Evolutionary conservation across 2,888 invertebrate genomes (phyloP).

Genomic region (Lasioglossum villosulum): DNA sequence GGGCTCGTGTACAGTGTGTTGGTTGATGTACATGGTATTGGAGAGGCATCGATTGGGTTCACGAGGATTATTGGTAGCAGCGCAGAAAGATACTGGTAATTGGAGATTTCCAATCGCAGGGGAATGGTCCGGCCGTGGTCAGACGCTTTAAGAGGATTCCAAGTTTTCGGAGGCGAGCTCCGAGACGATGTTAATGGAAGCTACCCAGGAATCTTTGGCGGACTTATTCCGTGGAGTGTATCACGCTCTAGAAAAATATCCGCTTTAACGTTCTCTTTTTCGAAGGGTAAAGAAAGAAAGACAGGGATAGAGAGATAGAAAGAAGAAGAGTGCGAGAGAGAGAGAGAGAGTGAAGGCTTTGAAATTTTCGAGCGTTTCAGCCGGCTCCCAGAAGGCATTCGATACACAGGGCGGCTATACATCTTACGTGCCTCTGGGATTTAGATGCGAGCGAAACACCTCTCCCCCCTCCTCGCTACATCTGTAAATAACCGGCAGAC

Average conservation of each 20-base stretch:
- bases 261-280: constrained; percentile 27
- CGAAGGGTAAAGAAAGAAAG: neutral
- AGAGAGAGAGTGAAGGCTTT: constrained; percentile 5
- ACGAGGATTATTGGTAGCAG: constrained; percentile 16
- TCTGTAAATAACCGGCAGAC: constrained; percentile 36
- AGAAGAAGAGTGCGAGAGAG: neutral
- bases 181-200: neutral
- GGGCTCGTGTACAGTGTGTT: neutral
- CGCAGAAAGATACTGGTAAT: constrained; percentile 32
- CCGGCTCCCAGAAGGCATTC: constrained; percentile 1
- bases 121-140: neutral
- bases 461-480: neutral
- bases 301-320: neutral
- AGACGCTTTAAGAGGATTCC: neutral
- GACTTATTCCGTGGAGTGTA: constrained; percentile 9
- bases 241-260: constrained; percentile 26
- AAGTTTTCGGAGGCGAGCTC: neutral
- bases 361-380: constrained; percentile 41
- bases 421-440: constrained; percentile 17
- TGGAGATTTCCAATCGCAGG: constrained; percentile 25
- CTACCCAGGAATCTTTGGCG: neutral
- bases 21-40: neutral
- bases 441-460: neutral
- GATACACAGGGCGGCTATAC: constrained; percentile 14
- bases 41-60: neutral